Percentiles rank a stretch among this genome's conserved stretches.
phyloP scores from a whole-genome alignment of 2,113 vertebrate genomes.

The Gnathonemus echidnorhynchus region DNA sequence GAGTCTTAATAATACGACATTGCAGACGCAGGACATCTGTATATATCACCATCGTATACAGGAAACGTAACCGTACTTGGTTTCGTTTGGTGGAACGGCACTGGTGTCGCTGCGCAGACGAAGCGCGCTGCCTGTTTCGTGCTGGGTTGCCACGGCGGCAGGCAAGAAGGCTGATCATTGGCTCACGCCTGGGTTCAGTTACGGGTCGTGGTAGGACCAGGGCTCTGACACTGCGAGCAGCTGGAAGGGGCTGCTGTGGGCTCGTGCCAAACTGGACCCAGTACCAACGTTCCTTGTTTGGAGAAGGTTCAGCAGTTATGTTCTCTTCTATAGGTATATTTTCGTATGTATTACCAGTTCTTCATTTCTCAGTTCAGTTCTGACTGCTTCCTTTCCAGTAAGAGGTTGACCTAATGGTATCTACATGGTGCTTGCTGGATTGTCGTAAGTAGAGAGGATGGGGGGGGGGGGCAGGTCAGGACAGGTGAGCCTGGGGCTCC shows the following conservation, averaged over 20 bases:
- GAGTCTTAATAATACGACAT: conserved; percentile 18
- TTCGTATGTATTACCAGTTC: not conserved
- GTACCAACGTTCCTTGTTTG: not conserved
- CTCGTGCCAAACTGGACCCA: not conserved
- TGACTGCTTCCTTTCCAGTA: not conserved
- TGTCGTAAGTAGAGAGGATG: not conserved
- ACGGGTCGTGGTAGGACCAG: not conserved
- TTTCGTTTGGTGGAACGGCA: conserved; percentile 33
- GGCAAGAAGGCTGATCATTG: not conserved
- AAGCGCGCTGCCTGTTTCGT: conserved; percentile 48
- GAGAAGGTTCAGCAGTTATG: not conserved
- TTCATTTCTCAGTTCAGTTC: not conserved
- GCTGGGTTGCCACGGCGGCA: conserved; percentile 36
- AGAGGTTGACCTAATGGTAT: not conserved
- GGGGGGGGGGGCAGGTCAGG: not conserved
- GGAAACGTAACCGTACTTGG: conserved; percentile 48
- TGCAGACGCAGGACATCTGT: conserved; percentile 30
- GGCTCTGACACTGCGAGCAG: not conserved
- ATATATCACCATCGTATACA: conserved; percentile 46
- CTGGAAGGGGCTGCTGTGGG: not conserved
- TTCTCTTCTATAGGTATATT: not conserved
- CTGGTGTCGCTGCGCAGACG: conserved; percentile 10
- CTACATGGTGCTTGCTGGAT: not conserved
- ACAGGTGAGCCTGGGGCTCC: too few relatives aligned
- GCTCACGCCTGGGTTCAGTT: not conserved